These are phyloP conservation scores for Aptenodytes forsteri DNA, from an alignment of 2,113 vertebrate genomes.

Conservation along the genomic window DNA sequence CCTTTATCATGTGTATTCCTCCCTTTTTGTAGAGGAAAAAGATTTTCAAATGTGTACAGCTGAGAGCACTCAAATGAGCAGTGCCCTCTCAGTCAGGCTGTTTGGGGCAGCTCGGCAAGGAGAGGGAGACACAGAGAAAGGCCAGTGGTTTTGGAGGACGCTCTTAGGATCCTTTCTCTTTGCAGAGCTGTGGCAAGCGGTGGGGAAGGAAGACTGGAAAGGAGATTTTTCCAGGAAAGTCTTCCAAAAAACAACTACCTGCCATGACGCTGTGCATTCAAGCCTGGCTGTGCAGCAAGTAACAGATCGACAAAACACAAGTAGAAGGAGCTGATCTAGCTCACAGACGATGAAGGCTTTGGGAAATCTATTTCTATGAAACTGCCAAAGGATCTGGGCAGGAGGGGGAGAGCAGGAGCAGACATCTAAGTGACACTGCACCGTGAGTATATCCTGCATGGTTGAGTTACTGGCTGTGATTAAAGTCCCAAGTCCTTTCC, in stretches of 20 bases:
- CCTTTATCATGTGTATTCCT: background rate
- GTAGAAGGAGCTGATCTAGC: background rate
- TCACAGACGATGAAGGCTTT: background rate
- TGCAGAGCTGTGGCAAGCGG: fast-evolving
- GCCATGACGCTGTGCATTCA: background rate
- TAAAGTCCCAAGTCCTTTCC: constrained; percentile 3
- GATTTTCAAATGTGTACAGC: background rate
- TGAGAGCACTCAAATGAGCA: background rate
- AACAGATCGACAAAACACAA: background rate
- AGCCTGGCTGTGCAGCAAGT: background rate
- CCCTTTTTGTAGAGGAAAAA: background rate
- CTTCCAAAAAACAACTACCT: background rate
- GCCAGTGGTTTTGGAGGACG: background rate
- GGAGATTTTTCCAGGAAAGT: background rate
- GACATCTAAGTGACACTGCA: background rate
- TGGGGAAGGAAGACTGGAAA: background rate
- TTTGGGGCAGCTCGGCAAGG: background rate
- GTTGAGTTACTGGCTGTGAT: background rate
- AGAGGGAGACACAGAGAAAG: background rate
- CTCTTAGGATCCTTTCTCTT: background rate
- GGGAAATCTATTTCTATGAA: background rate
- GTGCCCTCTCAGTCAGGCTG: no score
- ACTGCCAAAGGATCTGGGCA: background rate
- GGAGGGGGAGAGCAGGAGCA: background rate
- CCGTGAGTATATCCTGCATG: background rate